phyloP scores from a whole-genome alignment of 2,888 invertebrate genomes.

The Pristionchus japonicus region DNA sequence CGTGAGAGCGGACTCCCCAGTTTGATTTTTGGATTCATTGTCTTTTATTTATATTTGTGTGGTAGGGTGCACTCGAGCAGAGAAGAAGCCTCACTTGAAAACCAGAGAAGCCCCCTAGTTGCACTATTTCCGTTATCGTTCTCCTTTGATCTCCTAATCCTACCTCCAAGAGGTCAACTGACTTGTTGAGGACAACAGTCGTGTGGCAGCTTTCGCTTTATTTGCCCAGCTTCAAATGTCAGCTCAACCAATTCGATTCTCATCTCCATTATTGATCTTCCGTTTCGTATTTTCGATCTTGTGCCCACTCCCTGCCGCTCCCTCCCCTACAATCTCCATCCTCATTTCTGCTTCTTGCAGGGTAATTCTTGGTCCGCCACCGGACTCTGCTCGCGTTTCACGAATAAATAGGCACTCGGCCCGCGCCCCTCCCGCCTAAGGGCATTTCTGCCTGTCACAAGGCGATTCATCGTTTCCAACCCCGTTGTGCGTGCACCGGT shows the following conservation, averaged over 20 bases:
- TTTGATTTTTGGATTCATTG: neutral
- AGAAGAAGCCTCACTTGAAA: neutral
- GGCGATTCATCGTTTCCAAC: neutral
- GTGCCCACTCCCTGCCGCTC: neutral
- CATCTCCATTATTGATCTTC: neutral
- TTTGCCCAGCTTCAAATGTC: constrained; percentile 21
- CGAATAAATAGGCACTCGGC: neutral
- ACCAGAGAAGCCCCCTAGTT: neutral
- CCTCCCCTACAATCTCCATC: neutral
- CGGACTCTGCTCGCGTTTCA: neutral
- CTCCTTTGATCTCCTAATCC: neutral
- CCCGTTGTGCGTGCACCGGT: no score
- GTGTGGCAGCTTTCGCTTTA: neutral
- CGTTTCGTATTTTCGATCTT: neutral
- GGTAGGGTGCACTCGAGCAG: neutral
- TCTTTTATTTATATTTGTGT: neutral
- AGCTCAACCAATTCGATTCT: no score
- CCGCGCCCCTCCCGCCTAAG: neutral
- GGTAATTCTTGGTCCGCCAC: constrained; percentile 30
- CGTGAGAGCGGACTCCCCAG: neutral
- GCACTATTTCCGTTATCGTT: neutral
- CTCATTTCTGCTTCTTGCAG: neutral
- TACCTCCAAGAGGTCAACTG: neutral
- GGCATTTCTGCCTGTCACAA: neutral
- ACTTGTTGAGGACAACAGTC: neutral